Base-by-base conservation (phyloP, 2,113 vertebrate species). In the Astur gentilis region DNA sequence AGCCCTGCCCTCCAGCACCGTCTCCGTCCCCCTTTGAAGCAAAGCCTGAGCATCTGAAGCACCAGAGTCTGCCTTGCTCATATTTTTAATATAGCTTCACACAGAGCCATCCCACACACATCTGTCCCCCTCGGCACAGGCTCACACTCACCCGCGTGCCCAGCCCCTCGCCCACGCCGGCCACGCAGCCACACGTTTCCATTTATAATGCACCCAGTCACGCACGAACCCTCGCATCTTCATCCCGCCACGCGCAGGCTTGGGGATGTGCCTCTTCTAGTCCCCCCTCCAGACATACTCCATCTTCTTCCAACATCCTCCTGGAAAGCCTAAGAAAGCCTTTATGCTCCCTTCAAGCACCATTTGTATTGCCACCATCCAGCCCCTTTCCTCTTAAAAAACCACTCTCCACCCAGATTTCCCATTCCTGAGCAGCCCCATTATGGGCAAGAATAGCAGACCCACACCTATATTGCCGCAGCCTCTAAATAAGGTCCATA, bases 91-190 rank as follows among this genome's bases (percentile, higher is more conserved):
- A 18, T 34, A 42, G 67, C 79, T 95, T 81, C 87, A 25, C 83
- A 26, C 40, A 5, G 87, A 65, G 73, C 84, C 96, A 94, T 94
- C 96, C 96, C 94, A 96, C 96, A 62, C 36, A 66, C 95, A 96
- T 93, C 96, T 97, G 96, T 94, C 91, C 93, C 69, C 84, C 80
- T 47, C 58, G 55, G 92, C 89, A 36, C 36, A 20, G 67, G 71
- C 80, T 78, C 66, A 3, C 57, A 2, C 4, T 52, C 75, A 29
- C 64, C 78, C 82, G 38, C 25, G 14, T 49, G 67, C 95, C 77
- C 80, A 58, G 73, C 82, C 94, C 64, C 47, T 14, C 49, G 54
- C 89, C 85, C 89, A n/a, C 89, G 8, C 66, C 42, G 85, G 64
- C 84, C 87, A 3, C 44, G 3, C 92, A 25, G 57, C 84, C 84